phyloP scores from a whole-genome alignment of 2,113 vertebrate genomes.

The Gavialis gangeticus region DNA sequence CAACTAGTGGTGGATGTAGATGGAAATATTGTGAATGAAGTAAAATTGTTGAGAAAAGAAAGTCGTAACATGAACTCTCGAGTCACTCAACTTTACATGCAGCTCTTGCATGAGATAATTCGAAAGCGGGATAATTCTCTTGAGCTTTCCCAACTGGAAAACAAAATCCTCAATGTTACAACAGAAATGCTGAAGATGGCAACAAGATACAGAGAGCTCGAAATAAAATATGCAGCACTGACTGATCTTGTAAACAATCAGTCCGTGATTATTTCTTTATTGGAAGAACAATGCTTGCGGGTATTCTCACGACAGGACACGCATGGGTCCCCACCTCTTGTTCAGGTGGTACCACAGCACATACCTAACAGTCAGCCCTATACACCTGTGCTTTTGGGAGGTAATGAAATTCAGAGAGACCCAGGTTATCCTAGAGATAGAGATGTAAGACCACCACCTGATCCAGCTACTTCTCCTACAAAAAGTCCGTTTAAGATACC shows the following conservation, averaged over 20 bases:
- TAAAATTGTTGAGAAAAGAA: slow-evolving; percentile 96
- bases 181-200: slow-evolving; percentile 95
- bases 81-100: slow-evolving; percentile 98
- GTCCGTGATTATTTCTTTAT: slow-evolving; percentile 88
- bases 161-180: slow-evolving; percentile 94
- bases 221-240: slow-evolving; percentile 88
- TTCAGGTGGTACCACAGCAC: slow-evolving; percentile 93
- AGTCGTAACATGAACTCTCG: slow-evolving; percentile 99
- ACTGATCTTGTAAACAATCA: slow-evolving; percentile 96
- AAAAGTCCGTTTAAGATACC: slow-evolving; percentile 84
- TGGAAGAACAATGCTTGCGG: slow-evolving; percentile 94
- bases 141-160: slow-evolving; percentile 95
- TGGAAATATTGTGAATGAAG: slow-evolving; percentile 96
- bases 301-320: slow-evolving; percentile 86
- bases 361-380: slow-evolving; percentile 89
- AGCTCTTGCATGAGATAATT: slow-evolving; percentile 97
- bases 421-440: slow-evolving; percentile 86
- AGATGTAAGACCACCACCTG: slow-evolving; percentile 82
- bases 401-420: slow-evolving; percentile 95
- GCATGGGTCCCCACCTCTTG: slow-evolving; percentile 89
- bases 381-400: slow-evolving; percentile 75
- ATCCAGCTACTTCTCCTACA: slow-evolving; percentile 84
- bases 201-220: slow-evolving; percentile 92
- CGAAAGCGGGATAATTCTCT: slow-evolving; percentile 97
- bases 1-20: slow-evolving; percentile 96